A percentile compares a stretch with the other conserved stretches of the same genome.
Conservation (phyloP, 2,888 invertebrate genomes). For the Thalpophila matura region DNA sequence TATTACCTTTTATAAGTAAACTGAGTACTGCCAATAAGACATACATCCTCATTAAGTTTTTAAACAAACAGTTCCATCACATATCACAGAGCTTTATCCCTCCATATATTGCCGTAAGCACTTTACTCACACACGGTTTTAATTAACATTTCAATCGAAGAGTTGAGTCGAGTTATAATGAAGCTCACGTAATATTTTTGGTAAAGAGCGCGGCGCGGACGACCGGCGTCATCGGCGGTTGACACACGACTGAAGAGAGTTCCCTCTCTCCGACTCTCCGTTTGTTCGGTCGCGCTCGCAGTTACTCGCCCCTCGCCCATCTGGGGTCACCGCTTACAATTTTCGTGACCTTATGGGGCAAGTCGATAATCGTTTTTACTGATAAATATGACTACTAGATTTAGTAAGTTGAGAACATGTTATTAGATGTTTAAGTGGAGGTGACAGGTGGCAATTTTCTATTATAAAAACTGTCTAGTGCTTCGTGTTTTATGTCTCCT, state of each 20-base stretch:
- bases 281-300: slow-evolving; percentile 71
- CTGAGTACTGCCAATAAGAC: slow-evolving; percentile 81
- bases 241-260: slow-evolving; percentile 78
- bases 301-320: slow-evolving; percentile 79
- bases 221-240: slow-evolving; percentile 69
- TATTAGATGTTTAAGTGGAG: slow-evolving; percentile 35
- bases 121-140: slow-evolving; percentile 72
- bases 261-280: slow-evolving; percentile 55
- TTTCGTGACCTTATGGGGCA: slow-evolving; percentile 84
- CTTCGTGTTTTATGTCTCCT: neutral
- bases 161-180: slow-evolving; percentile 67
- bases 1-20: slow-evolving; percentile 86
- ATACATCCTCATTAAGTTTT: slow-evolving; percentile 85
- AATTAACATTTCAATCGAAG: slow-evolving; percentile 63
- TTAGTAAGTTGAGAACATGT: slow-evolving; percentile 53
- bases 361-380: slow-evolving; percentile 79
- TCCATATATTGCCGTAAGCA: slow-evolving; percentile 62
- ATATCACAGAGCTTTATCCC: slow-evolving; percentile 76
- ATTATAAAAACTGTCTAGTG: slow-evolving; percentile 3
- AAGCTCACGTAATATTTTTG: slow-evolving; percentile 65
- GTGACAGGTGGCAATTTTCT: slow-evolving; percentile 46
- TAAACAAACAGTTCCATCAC: slow-evolving; percentile 81
- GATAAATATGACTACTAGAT: slow-evolving; percentile 67
- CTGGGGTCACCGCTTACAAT: slow-evolving; percentile 81
- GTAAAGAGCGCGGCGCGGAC: slow-evolving; percentile 57